Conservation (phyloP, 1,140 invertebrate genomes). For the Neodiprion pinetum region DNA sequence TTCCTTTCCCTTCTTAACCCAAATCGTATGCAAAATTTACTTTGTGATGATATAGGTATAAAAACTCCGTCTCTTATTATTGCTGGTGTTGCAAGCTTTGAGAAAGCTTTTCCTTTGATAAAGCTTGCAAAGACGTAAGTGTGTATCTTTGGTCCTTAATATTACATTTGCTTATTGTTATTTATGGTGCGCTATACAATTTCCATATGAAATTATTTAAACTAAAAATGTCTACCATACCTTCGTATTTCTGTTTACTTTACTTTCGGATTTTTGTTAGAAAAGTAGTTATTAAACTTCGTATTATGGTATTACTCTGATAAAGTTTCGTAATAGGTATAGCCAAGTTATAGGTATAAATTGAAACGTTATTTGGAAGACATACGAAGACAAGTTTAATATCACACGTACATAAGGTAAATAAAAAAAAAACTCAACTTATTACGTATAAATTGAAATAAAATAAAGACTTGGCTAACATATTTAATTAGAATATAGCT, state of each 20-base stretch:
- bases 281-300: slow-evolving; percentile 2
- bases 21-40: neutral
- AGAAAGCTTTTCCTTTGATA: slow-evolving; percentile 39
- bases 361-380: slow-evolving; percentile 1
- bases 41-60: slow-evolving; percentile 24
- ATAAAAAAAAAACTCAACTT: neutral
- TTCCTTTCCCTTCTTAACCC: too few relatives aligned
- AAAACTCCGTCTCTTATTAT: slow-evolving; percentile 34
- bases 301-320: neutral
- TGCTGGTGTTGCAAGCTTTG: slow-evolving; percentile 42
- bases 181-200: neutral
- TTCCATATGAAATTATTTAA: neutral
- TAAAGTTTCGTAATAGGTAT: neutral
- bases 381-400: neutral
- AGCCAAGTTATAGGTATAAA: neutral
- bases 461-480: neutral
- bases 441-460: neutral
- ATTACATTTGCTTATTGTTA: slow-evolving; percentile 33
- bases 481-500: neutral
- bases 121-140: slow-evolving; percentile 46
- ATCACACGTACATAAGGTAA: neutral
- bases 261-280: neutral
- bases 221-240: neutral
- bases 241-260: too few relatives aligned
- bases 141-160: slow-evolving; percentile 61